Percentiles rank a stretch among this genome's conserved stretches.
phyloP scores from a whole-genome alignment of 2,797 vertebrate species.

The Capromys pilorides region DNA sequence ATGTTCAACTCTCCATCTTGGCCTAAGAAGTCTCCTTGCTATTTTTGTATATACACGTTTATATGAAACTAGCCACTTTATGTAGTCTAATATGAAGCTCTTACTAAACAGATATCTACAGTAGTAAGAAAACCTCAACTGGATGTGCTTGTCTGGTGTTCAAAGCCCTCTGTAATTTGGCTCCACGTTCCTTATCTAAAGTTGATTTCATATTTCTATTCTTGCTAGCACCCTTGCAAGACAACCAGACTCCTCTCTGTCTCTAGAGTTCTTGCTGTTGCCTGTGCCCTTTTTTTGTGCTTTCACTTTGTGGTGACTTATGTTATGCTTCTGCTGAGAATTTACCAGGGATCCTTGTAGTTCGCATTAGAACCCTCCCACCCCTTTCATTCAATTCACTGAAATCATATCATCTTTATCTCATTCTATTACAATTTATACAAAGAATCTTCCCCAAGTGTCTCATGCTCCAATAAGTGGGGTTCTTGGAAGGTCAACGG shows the following conservation, averaged over 20 bases:
- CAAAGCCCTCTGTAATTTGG: background rate
- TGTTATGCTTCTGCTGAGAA: background rate
- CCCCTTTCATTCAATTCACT: background rate
- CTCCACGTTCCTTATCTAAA: background rate
- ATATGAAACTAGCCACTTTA: background rate
- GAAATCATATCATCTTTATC: conserved; percentile 9
- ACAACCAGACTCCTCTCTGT: background rate
- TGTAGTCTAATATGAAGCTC: background rate
- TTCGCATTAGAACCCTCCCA: background rate
- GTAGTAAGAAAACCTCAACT: background rate
- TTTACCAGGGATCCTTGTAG: background rate
- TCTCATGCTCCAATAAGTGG: background rate
- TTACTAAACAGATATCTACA: conserved; percentile 3
- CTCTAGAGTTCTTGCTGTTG: background rate
- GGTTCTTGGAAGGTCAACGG: background rate
- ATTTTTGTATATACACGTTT: background rate
- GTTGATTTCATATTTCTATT: background rate
- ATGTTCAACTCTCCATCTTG: background rate
- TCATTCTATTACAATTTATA: background rate
- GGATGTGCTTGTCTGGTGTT: background rate
- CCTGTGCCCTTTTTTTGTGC: background rate
- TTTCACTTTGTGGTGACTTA: background rate
- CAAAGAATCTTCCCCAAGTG: background rate
- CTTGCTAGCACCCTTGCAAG: background rate
- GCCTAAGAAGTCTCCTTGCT: background rate